These are phyloP conservation scores for Ferrisia virgata DNA, from an alignment of 2,888 invertebrate genomes.

Conservation along the genomic window DNA sequence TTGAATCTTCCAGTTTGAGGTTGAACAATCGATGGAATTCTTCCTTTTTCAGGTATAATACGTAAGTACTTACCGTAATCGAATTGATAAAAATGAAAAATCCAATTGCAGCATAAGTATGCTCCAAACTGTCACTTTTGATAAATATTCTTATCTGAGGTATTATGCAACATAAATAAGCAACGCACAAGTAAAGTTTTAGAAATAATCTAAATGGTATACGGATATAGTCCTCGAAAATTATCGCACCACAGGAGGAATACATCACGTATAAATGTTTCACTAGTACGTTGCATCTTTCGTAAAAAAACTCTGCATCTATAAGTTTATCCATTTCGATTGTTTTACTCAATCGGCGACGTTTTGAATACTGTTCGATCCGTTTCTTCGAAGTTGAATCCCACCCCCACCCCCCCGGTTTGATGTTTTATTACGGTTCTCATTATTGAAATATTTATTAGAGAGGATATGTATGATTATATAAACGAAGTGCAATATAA, in stretches of 20 bases:
- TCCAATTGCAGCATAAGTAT: background rate
- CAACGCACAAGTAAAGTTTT: background rate
- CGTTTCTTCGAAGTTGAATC: too few relatives aligned
- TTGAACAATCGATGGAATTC: background rate
- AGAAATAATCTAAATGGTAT: background rate
- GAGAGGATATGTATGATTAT: too few relatives aligned
- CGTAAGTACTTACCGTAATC: too few relatives aligned
- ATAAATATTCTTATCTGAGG: background rate
- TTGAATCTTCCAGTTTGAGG: too few relatives aligned
- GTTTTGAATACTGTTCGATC: too few relatives aligned
- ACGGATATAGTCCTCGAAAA: background rate
- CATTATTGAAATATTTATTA: too few relatives aligned
- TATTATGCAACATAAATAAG: background rate
- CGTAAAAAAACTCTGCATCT: background rate
- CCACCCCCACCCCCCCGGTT: too few relatives aligned
- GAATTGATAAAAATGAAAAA: background rate
- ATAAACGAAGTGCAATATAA: too few relatives aligned
- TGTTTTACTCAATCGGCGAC: too few relatives aligned
- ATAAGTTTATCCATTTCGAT: background rate
- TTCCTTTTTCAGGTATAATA: background rate
- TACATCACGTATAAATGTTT: background rate
- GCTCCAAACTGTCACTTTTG: background rate
- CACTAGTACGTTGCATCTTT: too few relatives aligned
- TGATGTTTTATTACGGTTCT: too few relatives aligned
- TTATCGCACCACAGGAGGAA: background rate